Percentiles rank a stretch among this genome's conserved stretches.
phyloP scores from a whole-genome alignment of 2,113 vertebrate genomes.

The Caloenas nicobarica region DNA sequence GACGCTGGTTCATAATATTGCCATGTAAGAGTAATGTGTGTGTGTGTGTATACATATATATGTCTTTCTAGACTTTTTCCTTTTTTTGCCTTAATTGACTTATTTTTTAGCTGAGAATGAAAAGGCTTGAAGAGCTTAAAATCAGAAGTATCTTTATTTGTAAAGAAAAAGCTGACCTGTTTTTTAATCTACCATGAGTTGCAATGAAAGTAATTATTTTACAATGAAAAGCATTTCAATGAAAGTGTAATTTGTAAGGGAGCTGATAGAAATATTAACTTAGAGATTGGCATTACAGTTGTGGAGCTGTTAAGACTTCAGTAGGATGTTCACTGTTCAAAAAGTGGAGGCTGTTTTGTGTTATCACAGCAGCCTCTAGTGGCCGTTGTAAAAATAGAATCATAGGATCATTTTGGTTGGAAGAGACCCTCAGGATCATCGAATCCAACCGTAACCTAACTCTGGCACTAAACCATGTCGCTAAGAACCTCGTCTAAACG shows the following conservation, averaged over 20 bases:
- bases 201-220: neutral
- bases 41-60: neutral
- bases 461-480: no score
- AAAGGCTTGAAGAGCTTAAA: neutral
- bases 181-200: neutral
- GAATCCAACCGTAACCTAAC: no score
- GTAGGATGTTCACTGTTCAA: neutral
- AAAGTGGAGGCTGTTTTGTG: neutral
- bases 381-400: neutral
- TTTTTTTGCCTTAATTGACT: neutral
- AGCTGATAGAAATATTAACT: neutral
- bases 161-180: neutral
- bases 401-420: no score
- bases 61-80: neutral
- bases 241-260: neutral
- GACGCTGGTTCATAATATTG: neutral
- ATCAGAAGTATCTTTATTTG: neutral
- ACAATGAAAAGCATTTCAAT: neutral
- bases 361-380: constrained; percentile 51
- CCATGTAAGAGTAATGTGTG: neutral
- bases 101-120: neutral
- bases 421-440: no score
- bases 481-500: no score
- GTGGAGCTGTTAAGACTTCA: neutral
- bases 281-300: neutral